Evolutionary conservation across 2,888 invertebrate genomes (phyloP), one percentile per base, ranked within the genome.

Genomic region (Cinara cedri): DNA sequence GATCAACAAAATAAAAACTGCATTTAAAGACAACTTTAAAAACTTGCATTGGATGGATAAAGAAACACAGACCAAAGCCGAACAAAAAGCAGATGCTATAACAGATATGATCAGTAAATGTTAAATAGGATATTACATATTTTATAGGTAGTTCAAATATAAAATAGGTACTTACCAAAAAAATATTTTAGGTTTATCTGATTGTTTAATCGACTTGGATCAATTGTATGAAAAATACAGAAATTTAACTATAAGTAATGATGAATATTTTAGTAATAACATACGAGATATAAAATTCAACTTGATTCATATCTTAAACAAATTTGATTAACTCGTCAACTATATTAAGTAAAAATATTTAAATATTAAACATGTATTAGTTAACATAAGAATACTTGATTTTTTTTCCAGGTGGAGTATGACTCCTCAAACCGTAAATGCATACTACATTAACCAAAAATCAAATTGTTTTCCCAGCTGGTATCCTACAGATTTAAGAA

Each of bases 391-490:
- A 54, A 14, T 34, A 60, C 42, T 71, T 19, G 19, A 21, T 82
- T 72, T 83, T 62, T 81, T 83, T 83, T 80, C n/a, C 83, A 92
- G 90, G 90, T 87, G 87, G 87, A 87, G 86, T 74, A 96, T 97
- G 96, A 91, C 95, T 0, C 94, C 97, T 9, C 92, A 94, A n/a
- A 93, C 94, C 0, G 95, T 97, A 0, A 97, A 97, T 86, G 97
- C 97, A 0, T 97, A 97, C 86, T 97, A 97, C 86, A 95, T 96
- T 97, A 0, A 95, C 95, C 0, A 95, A 96, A 86, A 97, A 97
- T 86, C 95, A 95, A 84, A 95, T 96, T 85, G 98, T 97, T 0
- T 98, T 98, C 85, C 98, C 98, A 0, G 98, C 97, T 3, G 98
- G 97, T 0, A 97, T 98, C 66, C 88, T 98, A 0, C 98, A 90